Percentiles rank a stretch among this genome's conserved stretches.
Conservation (phyloP, 1,140 invertebrate species). For the Sesamia nonagrioides region DNA sequence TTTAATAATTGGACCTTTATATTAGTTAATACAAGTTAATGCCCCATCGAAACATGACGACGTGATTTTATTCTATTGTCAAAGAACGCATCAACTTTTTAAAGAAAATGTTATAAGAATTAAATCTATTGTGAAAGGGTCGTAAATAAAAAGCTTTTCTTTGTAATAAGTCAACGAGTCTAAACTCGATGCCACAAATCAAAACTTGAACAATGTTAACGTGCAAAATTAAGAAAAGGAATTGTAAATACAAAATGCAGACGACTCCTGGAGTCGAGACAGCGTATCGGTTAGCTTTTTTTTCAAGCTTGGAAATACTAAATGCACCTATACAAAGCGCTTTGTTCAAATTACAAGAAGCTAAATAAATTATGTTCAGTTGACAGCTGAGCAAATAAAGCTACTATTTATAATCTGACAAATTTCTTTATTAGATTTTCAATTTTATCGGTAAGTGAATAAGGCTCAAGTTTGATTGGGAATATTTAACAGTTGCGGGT, state of each 20-base stretch:
- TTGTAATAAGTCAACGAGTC: not conserved
- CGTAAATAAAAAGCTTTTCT: slow-evolving; percentile 12
- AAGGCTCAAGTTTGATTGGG: too few species aligned
- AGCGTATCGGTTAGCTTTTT: too few species aligned
- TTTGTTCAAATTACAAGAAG: not conserved
- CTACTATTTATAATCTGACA: too few species aligned
- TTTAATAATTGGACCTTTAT: not conserved
- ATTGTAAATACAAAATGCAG: too few species aligned
- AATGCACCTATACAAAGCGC: too few species aligned
- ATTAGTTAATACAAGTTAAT: not conserved
- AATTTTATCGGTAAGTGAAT: too few species aligned
- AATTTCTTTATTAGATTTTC: too few species aligned
- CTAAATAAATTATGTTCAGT: not conserved
- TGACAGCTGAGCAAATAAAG: too few species aligned
- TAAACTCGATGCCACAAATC: slow-evolving; percentile 15
- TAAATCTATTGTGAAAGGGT: not conserved
- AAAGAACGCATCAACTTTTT: not conserved
- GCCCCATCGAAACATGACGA: not conserved
- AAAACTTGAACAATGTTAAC: not conserved
- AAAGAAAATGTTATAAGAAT: not conserved
- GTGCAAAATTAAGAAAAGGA: not conserved
- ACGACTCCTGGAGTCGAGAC: too few species aligned
- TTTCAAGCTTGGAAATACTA: not conserved
- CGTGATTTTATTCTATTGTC: not conserved
- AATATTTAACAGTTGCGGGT: too few species aligned